Percentiles rank a stretch among this genome's conserved stretches.
These are phyloP conservation scores for Oophaga pumilio DNA, from an alignment of 2,113 vertebrate genomes.

Conservation along the genomic window DNA sequence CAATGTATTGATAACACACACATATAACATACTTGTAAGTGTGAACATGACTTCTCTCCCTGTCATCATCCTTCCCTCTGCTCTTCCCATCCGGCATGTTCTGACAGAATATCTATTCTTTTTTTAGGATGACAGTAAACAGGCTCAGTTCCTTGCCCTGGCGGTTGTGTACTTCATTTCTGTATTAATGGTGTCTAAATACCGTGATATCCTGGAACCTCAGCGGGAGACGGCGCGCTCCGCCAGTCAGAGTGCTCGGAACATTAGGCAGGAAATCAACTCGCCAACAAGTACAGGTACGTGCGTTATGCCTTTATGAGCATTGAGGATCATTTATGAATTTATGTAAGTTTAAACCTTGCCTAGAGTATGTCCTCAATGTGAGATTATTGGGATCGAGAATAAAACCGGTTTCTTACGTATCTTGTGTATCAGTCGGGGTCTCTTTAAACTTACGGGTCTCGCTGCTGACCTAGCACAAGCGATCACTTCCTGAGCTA, in stretches of 20 bases:
- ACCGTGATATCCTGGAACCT: conserved; percentile 96
- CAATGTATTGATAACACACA: too few species aligned
- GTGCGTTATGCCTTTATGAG: not conserved
- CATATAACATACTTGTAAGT: not conserved
- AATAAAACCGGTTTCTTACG: too few species aligned
- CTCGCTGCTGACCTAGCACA: not conserved
- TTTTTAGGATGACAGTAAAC: conserved; percentile 94
- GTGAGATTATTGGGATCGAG: too few species aligned
- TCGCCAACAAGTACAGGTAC: conserved; percentile 98
- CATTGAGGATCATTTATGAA: not conserved
- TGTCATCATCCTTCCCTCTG: not conserved
- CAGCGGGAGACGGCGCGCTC: conserved; percentile 92
- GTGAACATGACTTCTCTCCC: not conserved
- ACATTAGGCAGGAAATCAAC: conserved; percentile 97
- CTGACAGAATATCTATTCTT: conserved; percentile 45
- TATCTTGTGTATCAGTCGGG: not conserved
- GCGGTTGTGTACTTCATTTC: conserved; percentile 99
- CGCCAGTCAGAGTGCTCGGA: conserved; percentile 90
- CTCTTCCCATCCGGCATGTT: not conserved
- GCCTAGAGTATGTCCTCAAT: too few species aligned
- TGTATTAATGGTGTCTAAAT: conserved; percentile 98
- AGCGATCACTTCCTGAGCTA: not conserved
- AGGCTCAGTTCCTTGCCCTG: conserved; percentile 95
- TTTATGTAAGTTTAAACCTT: not conserved
- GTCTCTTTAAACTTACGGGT: not conserved